Percentiles rank a stretch among this genome's conserved stretches.
phyloP scores from a whole-genome alignment of 1,140 invertebrate species.

The Coptotermes formosanus region DNA sequence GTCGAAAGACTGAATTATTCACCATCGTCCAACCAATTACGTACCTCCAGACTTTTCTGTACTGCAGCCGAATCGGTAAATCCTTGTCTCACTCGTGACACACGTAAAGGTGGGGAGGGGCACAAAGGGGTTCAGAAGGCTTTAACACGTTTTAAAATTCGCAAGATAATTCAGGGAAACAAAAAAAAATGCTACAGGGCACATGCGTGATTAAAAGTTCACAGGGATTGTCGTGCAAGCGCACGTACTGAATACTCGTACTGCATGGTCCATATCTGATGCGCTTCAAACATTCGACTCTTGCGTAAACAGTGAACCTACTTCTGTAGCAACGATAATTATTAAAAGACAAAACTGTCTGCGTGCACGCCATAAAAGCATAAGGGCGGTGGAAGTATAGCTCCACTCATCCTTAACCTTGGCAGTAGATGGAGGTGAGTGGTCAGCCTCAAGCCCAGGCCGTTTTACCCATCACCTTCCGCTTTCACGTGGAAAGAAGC shows the following conservation, averaged over 20 bases:
- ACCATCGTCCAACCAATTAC: neutral
- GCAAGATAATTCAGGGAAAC: constrained; percentile 1
- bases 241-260: neutral
- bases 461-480: no score
- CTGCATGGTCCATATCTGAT: neutral
- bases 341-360: no score
- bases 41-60: neutral
- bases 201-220: neutral
- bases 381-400: no score
- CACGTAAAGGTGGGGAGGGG: neutral
- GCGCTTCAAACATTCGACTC: neutral
- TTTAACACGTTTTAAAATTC: constrained; percentile 3
- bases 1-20: constrained; percentile 1
- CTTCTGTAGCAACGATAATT: neutral
- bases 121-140: neutral
- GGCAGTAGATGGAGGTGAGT: no score
- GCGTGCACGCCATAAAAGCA: no score
- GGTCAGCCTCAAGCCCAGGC: no score
- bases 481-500: no score
- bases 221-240: neutral
- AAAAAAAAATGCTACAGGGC: neutral
- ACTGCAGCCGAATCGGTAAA: neutral
- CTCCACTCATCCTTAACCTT: no score
- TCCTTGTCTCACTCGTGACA: constrained; percentile 1
- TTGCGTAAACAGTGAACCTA: neutral